Base-by-base conservation (phyloP, 2,113 vertebrate species). In the Sorex araneus region DNA sequence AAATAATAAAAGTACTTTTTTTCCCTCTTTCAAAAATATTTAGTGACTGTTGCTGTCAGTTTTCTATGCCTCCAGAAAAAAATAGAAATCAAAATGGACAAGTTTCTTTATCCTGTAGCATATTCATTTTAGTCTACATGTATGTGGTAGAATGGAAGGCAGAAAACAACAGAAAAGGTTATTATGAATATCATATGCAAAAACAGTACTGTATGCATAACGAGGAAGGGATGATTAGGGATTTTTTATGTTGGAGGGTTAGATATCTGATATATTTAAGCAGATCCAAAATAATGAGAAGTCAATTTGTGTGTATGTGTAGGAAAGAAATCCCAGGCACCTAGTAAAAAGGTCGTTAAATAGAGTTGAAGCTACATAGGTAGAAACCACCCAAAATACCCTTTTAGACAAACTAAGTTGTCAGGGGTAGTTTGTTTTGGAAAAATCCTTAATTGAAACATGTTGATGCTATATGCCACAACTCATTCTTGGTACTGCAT, bases 181-280 rank as follows among this genome's bases (percentile, higher is more conserved):
- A 75, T 60, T 67, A 82, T 77, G 63, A 71, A 54, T 69, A 6
- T 18, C 12, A 63, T 69, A 86, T 86, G 66, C 7, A 45, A 83
- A 70, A 94, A 89, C 82, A 64, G 8, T 2, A 27, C 6, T 36
- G 7, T 73, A 69, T 85, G 10, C 15, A 32, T 90, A 32, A 43
- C 45, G 40, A 73, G 32, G 79, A 92, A 89, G 45, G 64, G 21
- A 60, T 87, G 64, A 54, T 60, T 47, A 50, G 30, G 8, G 9
- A 13, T 69, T 69, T 74, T 78, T 71, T 57, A 77, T 40, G 64
- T 82, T 82, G 32, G 47, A 54, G 34, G 28, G 43, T 77, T 30
- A 86, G 83, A 90, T 82, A 90, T 86, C 43, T 36, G 64, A 93
- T 28, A 34, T 87, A 73, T 60, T 87, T 82, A 90, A 90, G 8